These are phyloP conservation scores for Heliconius sara DNA, from an alignment of 2,888 invertebrate genomes.

Conservation along the genomic window DNA sequence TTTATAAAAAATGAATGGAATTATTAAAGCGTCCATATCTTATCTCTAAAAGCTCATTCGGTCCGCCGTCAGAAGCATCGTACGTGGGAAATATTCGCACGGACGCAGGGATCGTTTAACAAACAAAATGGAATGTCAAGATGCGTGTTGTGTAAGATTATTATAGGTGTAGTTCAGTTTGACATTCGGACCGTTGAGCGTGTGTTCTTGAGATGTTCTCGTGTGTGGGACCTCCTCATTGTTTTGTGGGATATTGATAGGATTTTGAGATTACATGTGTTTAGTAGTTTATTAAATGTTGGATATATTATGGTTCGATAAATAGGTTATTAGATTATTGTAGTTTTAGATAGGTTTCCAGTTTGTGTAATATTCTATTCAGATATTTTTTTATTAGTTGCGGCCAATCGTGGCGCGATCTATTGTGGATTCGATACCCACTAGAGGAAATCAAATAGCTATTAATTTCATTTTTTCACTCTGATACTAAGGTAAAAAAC, in stretches of 20 bases:
- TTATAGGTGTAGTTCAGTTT: slow-evolving; percentile 54
- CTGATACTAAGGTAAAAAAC: no score
- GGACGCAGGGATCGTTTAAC: slow-evolving; percentile 67
- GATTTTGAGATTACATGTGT: slow-evolving; percentile 38
- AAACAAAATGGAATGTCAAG: slow-evolving; percentile 82
- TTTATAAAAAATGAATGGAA: background rate
- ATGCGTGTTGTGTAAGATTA: slow-evolving; percentile 73
- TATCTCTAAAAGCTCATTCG: slow-evolving; percentile 63
- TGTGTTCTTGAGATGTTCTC: slow-evolving; percentile 63
- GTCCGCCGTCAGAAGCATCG: slow-evolving; percentile 57
- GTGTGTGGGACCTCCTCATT: slow-evolving; percentile 60
- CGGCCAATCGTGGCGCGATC: no score
- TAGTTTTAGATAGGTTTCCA: background rate
- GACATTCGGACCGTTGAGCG: slow-evolving; percentile 72
- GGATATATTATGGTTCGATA: background rate
- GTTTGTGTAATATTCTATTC: background rate
- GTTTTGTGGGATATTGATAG: slow-evolving; percentile 50
- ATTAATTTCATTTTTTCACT: no score
- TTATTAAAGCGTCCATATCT: slow-evolving; percentile 45
- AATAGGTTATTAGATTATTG: background rate
- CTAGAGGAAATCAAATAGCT: no score
- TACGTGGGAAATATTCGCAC: slow-evolving; percentile 76
- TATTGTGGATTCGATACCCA: no score
- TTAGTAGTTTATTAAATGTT: background rate
- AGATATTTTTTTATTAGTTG: no score